phyloP scores from a whole-genome alignment of 2,888 invertebrate genomes.

The Ichneumoninae sp. region DNA sequence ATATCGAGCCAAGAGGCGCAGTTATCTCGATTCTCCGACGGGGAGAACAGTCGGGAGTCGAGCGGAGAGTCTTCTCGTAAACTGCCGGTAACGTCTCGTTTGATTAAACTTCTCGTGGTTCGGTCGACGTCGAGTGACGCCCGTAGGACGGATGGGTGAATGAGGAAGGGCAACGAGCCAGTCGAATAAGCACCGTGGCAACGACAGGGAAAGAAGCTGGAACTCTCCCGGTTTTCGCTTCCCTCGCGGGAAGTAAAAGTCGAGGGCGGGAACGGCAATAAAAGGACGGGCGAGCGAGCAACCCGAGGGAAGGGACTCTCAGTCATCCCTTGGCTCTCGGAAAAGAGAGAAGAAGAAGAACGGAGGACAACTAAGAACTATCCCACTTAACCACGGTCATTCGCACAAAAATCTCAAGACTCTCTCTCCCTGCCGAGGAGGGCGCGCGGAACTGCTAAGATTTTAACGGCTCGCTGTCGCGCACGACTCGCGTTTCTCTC shows the following conservation, averaged over 20 bases:
- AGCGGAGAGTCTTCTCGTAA: conserved; percentile 54
- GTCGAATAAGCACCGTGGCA: conserved; percentile 44
- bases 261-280: conserved; percentile 58
- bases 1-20: background rate
- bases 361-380: conserved; percentile 51
- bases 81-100: conserved; percentile 63
- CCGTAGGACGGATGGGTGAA: conserved; percentile 34
- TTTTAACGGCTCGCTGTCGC: conserved; percentile 60
- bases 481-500: conserved; percentile 58
- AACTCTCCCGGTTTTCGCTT: conserved; percentile 44
- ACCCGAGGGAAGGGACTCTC: conserved; percentile 47
- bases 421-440: background rate
- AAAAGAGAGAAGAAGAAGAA: conserved; percentile 9
- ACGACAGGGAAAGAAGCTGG: conserved; percentile 52
- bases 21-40: background rate
- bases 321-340: conserved; percentile 41
- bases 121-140: conserved; percentile 22
- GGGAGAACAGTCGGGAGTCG: background rate
- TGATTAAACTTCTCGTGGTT: conserved; percentile 67
- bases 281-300: conserved; percentile 53
- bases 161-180: conserved; percentile 34
- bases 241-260: conserved; percentile 57
- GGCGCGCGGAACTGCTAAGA: conserved; percentile 51
- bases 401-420: conserved; percentile 66
- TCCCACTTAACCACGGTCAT: conserved; percentile 65